Conservation (phyloP, 1,140 invertebrate genomes). For the Hyposmocoma kahamanoa region DNA sequence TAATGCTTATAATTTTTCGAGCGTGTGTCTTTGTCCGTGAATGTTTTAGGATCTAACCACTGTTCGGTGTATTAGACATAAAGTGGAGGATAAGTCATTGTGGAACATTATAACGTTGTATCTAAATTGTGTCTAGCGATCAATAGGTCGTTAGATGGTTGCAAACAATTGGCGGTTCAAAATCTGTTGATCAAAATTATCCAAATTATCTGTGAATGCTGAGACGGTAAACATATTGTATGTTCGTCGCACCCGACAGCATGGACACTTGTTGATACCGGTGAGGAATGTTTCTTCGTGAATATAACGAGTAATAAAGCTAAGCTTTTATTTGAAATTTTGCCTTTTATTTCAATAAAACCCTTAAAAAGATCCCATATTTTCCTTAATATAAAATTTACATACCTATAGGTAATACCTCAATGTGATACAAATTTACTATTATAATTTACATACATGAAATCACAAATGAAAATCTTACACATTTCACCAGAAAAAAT, state of each 20-base stretch:
- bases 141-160: conserved; percentile 24
- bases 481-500: too few relatives aligned
- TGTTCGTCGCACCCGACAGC: conserved; percentile 47
- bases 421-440: too few relatives aligned
- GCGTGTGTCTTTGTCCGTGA: conserved; percentile 75
- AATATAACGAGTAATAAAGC: conserved; percentile 75
- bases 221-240: conserved; percentile 47
- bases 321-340: conserved; percentile 74
- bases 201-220: conserved; percentile 49
- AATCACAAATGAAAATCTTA: too few relatives aligned
- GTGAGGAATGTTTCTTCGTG: conserved; percentile 74
- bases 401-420: too few relatives aligned
- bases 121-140: conserved; percentile 41
- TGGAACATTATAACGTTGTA: conserved; percentile 47
- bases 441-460: too few relatives aligned
- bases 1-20: conserved; percentile 74
- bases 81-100: conserved; percentile 52
- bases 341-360: conserved; percentile 59
- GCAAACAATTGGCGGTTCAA: conserved; percentile 55
- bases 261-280: conserved; percentile 67
- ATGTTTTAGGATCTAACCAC: conserved; percentile 70
- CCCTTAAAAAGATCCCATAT: neutral
- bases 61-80: conserved; percentile 70
- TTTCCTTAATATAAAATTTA: neutral
- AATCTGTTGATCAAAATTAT: conserved; percentile 55